phyloP scores from a whole-genome alignment of 2,888 invertebrate species.

The Rambutsinella grinnellia region DNA sequence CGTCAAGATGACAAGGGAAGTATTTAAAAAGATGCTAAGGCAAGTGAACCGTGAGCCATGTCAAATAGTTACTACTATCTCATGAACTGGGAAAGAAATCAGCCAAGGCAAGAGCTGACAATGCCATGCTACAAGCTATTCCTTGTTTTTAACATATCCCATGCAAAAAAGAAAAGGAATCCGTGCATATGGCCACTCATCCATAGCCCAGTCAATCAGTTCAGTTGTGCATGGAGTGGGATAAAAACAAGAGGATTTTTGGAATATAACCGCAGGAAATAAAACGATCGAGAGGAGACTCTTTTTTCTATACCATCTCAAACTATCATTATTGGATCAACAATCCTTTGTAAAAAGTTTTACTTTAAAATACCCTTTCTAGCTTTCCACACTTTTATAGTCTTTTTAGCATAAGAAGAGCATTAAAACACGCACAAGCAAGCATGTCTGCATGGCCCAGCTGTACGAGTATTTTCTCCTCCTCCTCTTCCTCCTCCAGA shows the following conservation, averaged over 20 bases:
- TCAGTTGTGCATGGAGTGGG: neutral
- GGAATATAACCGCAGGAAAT: neutral
- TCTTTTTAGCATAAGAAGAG: neutral
- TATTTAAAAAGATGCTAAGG: too few species aligned
- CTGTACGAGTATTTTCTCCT: neutral
- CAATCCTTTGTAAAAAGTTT: neutral
- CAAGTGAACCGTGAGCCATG: too few species aligned
- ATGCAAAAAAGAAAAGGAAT: too few species aligned
- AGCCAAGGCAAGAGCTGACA: too few species aligned
- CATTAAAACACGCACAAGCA: neutral
- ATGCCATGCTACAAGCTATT: too few species aligned
- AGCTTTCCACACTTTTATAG: neutral
- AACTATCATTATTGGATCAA: neutral
- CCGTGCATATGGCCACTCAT: too few species aligned
- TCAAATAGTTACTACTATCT: too few species aligned
- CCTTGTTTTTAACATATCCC: too few species aligned
- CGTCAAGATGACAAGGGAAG: too few species aligned
- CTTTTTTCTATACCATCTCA: too few species aligned
- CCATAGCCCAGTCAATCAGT: neutral
- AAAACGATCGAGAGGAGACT: neutral
- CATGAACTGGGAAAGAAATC: too few species aligned
- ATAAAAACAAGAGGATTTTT: neutral
- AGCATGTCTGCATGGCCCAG: neutral
- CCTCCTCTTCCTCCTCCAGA: neutral
- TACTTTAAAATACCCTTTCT: neutral